Base-by-base conservation (phyloP, 1,140 invertebrate genomes). In the Drosophila punjabiensis region DNA sequence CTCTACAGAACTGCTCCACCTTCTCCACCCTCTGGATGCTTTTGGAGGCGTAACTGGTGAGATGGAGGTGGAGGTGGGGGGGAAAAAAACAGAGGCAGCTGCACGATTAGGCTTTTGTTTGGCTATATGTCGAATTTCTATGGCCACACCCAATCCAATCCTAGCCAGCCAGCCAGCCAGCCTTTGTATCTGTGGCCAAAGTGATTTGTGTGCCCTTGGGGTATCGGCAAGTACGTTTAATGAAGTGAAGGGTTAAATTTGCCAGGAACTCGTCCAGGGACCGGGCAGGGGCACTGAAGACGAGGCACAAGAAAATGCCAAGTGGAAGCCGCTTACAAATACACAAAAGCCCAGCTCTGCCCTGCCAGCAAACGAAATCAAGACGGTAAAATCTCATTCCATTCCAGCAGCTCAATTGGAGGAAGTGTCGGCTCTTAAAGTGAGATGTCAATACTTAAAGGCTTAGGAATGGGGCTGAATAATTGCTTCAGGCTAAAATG, bases 51-150 rank as follows among this genome's bases (percentile, higher is more conserved):
- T 85, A 79, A 58, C 81, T 37, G 48, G 56, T 13, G 0, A 20
- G 32, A 13, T 18, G n/a, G 39, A 4, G n/a, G 41, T 47, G 18
- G 45, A 10, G n/a, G 18, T 9, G 20, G 20, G 6, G 20, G 6
- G 20, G 52, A 11, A 18, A 18, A 24, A 47, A 16, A 33, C 39
- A 35, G 60, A 47, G 68, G 61, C 85, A 82, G 76, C 82, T 82
- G 86, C 79, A 90, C 87, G 87, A 90, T 90, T 90, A 90, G 87
- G 87, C 82, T 86, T 90, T 90, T 90, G 86, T 90, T 90, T 90
- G 87, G 79, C 53, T 86, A 75, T 74, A 87, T 89, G 86, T 90
- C 86, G 88, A 90, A 86, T 82, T 90, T 89, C 87, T 82, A 82
- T 82, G 76, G 86, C 86, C 81, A 82, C 86, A 79, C 86, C 82